Evolutionary conservation across 2,113 vertebrate species (phyloP), one percentile per base, ranked within the genome.

Genomic region (Cettia cetti): DNA sequence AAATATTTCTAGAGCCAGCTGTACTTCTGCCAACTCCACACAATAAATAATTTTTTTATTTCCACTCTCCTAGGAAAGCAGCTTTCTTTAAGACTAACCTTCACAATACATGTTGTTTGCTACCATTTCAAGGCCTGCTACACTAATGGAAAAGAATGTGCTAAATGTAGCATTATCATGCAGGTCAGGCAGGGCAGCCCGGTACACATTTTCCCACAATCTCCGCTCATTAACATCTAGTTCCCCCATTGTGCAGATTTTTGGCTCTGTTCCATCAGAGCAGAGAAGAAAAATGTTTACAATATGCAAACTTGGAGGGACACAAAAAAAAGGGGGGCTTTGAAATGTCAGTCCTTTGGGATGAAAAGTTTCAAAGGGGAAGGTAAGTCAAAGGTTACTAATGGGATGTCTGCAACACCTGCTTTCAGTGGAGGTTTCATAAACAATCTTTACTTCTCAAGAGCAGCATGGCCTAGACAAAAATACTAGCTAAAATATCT

Each of bases 151-250:
- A 97, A 97, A 97, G 96, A 97, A 97, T 97, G 95, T 95, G 95
- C 94, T 97, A 96, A 97, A 97, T 97, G 97, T 96, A 96, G 96
- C 96, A 96, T 97, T 97, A 97, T 97, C 96, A 95, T 87, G 82
- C 92, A 90, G 96, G 97, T 97, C 97, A 97, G 83, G 89, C 94
- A 96, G 97, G 96, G 94, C 96, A 96, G 77, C 82, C 86, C 44
- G 14, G 72, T 94, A 97, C 94, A 94, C 92, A 84, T 92, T 97
- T 97, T 97, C 97, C 97, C 97, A 97, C 97, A 97, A 96, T 97
- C 96, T 97, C 89, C 82, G 88, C 95, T 97, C 96, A 97, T 97
- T 97, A 97, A 96, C 93, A 93, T 97, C 95, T 94, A 96, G 92
- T 96, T 97, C 93, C 87, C 95, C 94, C 78, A 97, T 97, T 97